Conservation (phyloP, 2,113 vertebrate species). For the Nematolebias whitei region DNA sequence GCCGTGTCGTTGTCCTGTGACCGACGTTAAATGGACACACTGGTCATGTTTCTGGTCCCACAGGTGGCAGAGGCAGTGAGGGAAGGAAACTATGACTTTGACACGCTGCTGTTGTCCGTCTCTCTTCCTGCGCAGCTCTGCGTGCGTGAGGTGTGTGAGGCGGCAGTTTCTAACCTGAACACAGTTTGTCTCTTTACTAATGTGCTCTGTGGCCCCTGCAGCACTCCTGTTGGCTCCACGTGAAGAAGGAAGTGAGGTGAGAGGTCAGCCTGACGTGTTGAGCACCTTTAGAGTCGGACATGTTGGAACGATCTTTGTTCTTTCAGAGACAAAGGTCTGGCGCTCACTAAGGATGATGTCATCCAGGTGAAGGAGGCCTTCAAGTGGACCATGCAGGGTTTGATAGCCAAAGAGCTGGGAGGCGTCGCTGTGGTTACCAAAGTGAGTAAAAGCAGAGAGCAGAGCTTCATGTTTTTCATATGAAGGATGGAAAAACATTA, state of each 20-base stretch:
- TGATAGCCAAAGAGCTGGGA: constrained; percentile 86
- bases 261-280: not conserved
- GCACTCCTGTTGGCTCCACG: constrained; percentile 91
- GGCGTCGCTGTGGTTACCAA: constrained; percentile 87
- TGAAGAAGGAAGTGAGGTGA: constrained; percentile 91
- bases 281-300: not conserved
- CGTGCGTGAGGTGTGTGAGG: constrained; percentile 87
- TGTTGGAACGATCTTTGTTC: not conserved
- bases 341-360: constrained; percentile 85
- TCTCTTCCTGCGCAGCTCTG: constrained; percentile 94
- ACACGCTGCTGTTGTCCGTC: constrained; percentile 88
- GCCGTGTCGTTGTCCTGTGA: no score
- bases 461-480: no score
- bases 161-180: no score
- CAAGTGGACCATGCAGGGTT: constrained; percentile 92
- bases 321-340: constrained; percentile 85
- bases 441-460: constrained; percentile 64
- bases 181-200: no score
- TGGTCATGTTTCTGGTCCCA: not conserved
- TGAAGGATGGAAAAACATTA: no score
- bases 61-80: constrained; percentile 88
- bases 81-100: constrained; percentile 85
- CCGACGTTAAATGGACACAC: not conserved
- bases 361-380: constrained; percentile 95
- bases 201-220: constrained; percentile 54